Base-by-base conservation (phyloP, 2,113 vertebrate genomes). In the Sisor rabdophorus region DNA sequence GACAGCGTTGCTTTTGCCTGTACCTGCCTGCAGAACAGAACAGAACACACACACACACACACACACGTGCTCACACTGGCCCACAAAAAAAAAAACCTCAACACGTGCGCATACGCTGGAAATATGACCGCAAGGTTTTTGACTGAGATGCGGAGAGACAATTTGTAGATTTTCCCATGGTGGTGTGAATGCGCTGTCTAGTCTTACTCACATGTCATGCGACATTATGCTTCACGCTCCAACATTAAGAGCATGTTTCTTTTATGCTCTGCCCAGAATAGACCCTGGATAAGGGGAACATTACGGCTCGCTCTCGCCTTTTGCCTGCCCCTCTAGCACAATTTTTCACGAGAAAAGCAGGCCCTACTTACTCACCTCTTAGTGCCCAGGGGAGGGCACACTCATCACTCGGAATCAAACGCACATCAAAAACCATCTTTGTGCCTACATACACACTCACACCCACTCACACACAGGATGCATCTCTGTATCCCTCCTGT, bases 221-320 rank as follows among this genome's bases (percentile, higher is more conserved):
- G 40, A 54, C 77, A 79, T 79, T 79, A 76, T 79, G 73, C 48
- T 54, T 70, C 59, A 71, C 71, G 52, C 58, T 71, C 78, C 55
- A 79, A 82, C 73, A 82, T 82, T 76, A 79, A 82, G 48, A 82
- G 77, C 61, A 54, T 36, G 64, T 61, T 61, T 69, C 74, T 60
- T 77, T 82, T 79, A 53, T 82, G 54, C 60, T 48, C 19, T 73
- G 50, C 56, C 47, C 65, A 71, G 67, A 81, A 75, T 73, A 72
- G 68, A 22, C 36, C 55, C 26, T n/a, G 55, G 24, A 71, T 76
- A 71, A 79, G 70, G 69, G 77, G 53, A 36, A 15, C 76, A 78
- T 78, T 75, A 78, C 61, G 71, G 30, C 55, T 79, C 54, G 71
- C n/a, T 76, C 30, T 72, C 67, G 10, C 67, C 58, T 55, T 67